Conservation (phyloP, 2,113 vertebrate genomes). For the Psilopogon haemacephalus region DNA sequence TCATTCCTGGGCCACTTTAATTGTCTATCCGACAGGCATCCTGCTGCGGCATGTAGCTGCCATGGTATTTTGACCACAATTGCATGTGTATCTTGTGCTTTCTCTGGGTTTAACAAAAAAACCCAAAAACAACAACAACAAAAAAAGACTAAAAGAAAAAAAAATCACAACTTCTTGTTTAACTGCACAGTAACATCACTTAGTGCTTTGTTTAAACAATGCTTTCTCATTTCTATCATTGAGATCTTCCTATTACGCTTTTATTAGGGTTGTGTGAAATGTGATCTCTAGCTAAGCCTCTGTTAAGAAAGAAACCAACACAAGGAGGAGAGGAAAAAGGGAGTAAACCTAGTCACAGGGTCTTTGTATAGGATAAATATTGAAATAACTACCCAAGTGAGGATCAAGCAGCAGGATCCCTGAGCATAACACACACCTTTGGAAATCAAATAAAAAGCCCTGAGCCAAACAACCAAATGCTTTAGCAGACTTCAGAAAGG, state of each 20-base stretch:
- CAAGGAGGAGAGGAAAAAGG: neutral
- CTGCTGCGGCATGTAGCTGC: slow-evolving; percentile 72
- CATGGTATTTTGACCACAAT: slow-evolving; percentile 66
- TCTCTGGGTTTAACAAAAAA: slow-evolving; percentile 22
- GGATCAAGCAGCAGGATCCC: slow-evolving; percentile 52
- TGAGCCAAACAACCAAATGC: slow-evolving; percentile 16
- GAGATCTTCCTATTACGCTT: neutral
- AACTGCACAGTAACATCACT: neutral
- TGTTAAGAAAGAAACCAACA: neutral
- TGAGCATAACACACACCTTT: slow-evolving; percentile 51
- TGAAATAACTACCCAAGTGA: slow-evolving; percentile 37
- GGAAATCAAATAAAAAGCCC: slow-evolving; percentile 37
- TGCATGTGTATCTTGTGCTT: slow-evolving; percentile 32
- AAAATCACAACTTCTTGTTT: slow-evolving; percentile 37
- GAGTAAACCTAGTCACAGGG: neutral
- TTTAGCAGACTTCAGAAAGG: slow-evolving; percentile 27
- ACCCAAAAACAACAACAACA: neutral
- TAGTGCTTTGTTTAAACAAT: neutral
- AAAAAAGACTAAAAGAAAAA: neutral
- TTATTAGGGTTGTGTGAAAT: neutral
- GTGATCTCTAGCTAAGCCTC: neutral
- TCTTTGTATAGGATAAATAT: slow-evolving; percentile 55
- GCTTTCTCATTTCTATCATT: neutral
- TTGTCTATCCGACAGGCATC: slow-evolving; percentile 84
- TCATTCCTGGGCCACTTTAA: slow-evolving; percentile 87